Percentiles rank a stretch among this genome's conserved stretches.
phyloP scores from a whole-genome alignment of 2,797 vertebrate genomes.

The Leptoclinus maculatus region DNA sequence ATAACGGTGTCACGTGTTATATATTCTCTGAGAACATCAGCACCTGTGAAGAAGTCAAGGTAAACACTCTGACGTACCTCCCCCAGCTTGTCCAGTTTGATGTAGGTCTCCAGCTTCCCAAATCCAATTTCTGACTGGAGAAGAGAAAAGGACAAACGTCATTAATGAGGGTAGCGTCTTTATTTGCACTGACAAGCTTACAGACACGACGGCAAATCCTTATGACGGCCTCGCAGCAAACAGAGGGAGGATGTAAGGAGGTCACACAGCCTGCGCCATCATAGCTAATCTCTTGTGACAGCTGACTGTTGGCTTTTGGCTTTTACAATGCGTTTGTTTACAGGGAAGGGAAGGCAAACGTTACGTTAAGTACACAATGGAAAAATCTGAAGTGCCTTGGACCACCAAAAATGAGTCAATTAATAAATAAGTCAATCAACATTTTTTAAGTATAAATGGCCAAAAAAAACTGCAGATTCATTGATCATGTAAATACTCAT shows the following conservation, averaged over 20 bases:
- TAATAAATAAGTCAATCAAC: background rate
- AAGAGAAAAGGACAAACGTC: slow-evolving; percentile 56
- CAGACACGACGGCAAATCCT: slow-evolving; percentile 61
- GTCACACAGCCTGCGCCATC: slow-evolving; percentile 49
- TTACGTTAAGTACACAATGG: background rate
- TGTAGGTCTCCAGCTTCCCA: slow-evolving; percentile 97
- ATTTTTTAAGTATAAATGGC: background rate
- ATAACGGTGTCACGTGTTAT: background rate
- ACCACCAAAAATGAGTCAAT: background rate
- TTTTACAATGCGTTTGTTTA: slow-evolving; percentile 51
- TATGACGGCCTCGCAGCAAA: slow-evolving; percentile 47
- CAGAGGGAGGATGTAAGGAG: slow-evolving; percentile 32
- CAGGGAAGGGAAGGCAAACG: background rate
- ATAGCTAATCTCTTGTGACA: slow-evolving; percentile 63
- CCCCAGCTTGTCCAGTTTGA: slow-evolving; percentile 97
- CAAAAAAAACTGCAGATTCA: too few species aligned
- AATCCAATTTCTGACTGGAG: slow-evolving; percentile 95
- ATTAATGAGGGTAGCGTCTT: slow-evolving; percentile 55
- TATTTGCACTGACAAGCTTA: slow-evolving; percentile 68
- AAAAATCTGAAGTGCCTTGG: background rate
- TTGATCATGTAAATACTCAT: too few species aligned
- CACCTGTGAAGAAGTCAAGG: slow-evolving; percentile 43
- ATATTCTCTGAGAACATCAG: slow-evolving; percentile 37
- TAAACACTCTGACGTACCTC: slow-evolving; percentile 83
- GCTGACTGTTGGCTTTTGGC: slow-evolving; percentile 59